These are phyloP conservation scores for Epinotia demarniana DNA, from an alignment of 2,888 invertebrate genomes.

Conservation along the genomic window DNA sequence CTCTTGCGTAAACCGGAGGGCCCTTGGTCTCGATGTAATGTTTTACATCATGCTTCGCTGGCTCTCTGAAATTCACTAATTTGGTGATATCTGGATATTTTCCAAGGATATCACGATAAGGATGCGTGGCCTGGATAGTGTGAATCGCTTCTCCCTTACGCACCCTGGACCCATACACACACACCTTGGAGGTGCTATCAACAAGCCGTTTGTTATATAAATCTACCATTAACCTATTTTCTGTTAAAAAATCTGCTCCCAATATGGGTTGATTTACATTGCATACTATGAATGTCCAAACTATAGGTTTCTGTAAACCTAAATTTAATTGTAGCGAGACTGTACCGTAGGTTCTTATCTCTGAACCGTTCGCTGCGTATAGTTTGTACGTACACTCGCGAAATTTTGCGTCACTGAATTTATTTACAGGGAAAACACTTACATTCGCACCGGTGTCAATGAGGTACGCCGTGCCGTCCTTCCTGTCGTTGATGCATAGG, in stretches of 20 bases:
- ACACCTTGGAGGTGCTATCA: background rate
- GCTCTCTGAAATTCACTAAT: background rate
- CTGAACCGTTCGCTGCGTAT: background rate
- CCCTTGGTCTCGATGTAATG: conserved; percentile 2
- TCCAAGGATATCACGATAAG: background rate
- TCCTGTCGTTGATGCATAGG: conserved; percentile 4
- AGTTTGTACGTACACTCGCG: too few relatives aligned
- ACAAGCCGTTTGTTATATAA: conserved; percentile 5
- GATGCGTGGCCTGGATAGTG: background rate
- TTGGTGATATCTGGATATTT: conserved; percentile 2
- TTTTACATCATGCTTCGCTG: background rate
- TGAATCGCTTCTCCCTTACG: background rate
- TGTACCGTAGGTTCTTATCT: conserved; percentile 4
- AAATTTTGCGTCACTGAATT: too few relatives aligned
- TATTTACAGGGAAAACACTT: too few relatives aligned
- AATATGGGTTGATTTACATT: conserved; percentile 18
- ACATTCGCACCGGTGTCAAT: too few relatives aligned
- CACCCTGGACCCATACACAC: background rate
- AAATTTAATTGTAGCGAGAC: background rate
- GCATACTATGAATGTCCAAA: conserved; percentile 13
- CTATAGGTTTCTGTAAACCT: background rate
- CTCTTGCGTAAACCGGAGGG: background rate
- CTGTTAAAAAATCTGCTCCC: conserved; percentile 11
- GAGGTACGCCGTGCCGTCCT: conserved; percentile 1
- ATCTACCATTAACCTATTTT: conserved; percentile 5